These are phyloP conservation scores for Lepus townsendii DNA, from an alignment of 2,797 vertebrate genomes.

Conservation along the genomic window DNA sequence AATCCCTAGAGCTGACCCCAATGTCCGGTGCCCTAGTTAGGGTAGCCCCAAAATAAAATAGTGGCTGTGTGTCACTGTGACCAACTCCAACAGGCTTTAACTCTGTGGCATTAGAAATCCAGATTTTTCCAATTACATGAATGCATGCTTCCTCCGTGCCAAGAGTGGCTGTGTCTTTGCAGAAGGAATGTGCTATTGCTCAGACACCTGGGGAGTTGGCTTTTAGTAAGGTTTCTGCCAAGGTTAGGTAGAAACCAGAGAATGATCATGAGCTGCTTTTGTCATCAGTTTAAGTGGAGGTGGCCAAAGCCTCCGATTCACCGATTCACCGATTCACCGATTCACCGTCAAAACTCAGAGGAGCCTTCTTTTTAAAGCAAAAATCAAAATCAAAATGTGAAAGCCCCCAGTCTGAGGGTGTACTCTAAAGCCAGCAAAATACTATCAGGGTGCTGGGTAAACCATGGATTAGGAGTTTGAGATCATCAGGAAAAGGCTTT, in stretches of 20 bases:
- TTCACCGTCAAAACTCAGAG: slow-evolving; percentile 7
- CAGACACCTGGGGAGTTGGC: slow-evolving; percentile 70
- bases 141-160: not conserved
- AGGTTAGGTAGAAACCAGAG: slow-evolving; percentile 49
- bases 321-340: not conserved
- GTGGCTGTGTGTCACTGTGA: slow-evolving; percentile 86
- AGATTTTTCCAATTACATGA: slow-evolving; percentile 47
- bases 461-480: slow-evolving; percentile 86
- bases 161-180: slow-evolving; percentile 7
- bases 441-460: slow-evolving; percentile 85
- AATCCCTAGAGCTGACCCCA: slow-evolving; percentile 83
- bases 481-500: slow-evolving; percentile 83
- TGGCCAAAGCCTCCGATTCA: slow-evolving; percentile 52
- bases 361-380: slow-evolving; percentile 47
- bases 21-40: slow-evolving; percentile 79
- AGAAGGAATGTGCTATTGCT: slow-evolving; percentile 65
- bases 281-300: slow-evolving; percentile 44
- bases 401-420: slow-evolving; percentile 35
- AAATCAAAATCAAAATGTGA: slow-evolving; percentile 32
- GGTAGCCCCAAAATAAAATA: slow-evolving; percentile 82
- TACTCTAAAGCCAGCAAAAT: slow-evolving; percentile 10
- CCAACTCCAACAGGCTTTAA: slow-evolving; percentile 77
- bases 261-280: slow-evolving; percentile 35
- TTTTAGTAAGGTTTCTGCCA: slow-evolving; percentile 29
- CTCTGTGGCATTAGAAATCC: slow-evolving; percentile 83